These are phyloP conservation scores for Lonchura striata DNA, from an alignment of 2,113 vertebrate genomes.

Conservation along the genomic window DNA sequence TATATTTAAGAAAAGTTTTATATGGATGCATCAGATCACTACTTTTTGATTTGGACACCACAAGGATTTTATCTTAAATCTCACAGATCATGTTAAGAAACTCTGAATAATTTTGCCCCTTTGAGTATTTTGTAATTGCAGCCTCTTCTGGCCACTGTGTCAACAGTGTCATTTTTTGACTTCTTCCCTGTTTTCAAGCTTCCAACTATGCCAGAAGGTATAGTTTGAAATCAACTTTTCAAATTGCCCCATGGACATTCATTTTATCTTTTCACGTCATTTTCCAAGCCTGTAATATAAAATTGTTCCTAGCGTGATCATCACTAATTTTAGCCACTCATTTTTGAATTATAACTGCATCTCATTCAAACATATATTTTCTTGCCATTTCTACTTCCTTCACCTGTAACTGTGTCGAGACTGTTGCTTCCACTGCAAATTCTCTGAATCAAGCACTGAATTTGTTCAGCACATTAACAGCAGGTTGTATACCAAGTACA, in stretches of 20 bases:
- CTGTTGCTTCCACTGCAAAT: background rate
- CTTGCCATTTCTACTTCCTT: background rate
- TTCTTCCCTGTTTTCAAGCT: background rate
- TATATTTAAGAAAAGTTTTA: background rate
- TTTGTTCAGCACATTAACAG: background rate
- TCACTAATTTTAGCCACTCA: background rate
- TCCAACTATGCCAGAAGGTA: background rate
- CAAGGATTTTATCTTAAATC: background rate
- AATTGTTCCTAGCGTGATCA: background rate
- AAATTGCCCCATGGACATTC: background rate
- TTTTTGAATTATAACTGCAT: background rate
- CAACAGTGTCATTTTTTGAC: background rate
- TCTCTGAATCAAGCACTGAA: background rate
- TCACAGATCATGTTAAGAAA: background rate
- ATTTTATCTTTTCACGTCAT: background rate
- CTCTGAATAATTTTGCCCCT: background rate
- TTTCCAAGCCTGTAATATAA: background rate
- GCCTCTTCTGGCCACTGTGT: background rate
- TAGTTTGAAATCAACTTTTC: background rate
- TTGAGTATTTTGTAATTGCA: background rate
- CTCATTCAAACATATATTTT: background rate
- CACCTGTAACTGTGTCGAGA: background rate
- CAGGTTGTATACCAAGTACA: background rate
- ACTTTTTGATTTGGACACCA: background rate
- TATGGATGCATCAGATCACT: background rate